These are phyloP conservation scores for Ranitomeya variabilis DNA, from an alignment of 2,113 vertebrate genomes.

Conservation along the genomic window DNA sequence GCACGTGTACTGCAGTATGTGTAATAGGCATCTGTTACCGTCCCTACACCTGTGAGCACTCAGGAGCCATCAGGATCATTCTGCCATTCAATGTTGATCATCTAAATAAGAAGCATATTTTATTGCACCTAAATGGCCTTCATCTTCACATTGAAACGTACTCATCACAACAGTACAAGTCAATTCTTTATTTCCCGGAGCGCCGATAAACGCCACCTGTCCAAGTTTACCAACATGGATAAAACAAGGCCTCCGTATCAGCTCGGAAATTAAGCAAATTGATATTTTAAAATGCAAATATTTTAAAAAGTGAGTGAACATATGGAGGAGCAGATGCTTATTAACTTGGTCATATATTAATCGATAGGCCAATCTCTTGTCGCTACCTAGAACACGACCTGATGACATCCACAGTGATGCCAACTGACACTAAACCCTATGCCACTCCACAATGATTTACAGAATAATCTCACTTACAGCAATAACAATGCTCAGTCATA, in stretches of 20 bases:
- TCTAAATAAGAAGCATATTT: conserved; percentile 37
- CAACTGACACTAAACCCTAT: conserved; percentile 2
- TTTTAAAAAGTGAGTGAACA: conserved; percentile 54
- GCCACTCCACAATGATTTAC: conserved; percentile 34
- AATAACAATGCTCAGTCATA: background rate
- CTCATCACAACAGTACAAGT: conserved; percentile 14
- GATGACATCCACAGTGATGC: conserved; percentile 17
- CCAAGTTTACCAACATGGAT: conserved; percentile 40
- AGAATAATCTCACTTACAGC: conserved; percentile 1
- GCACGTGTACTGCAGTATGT: background rate
- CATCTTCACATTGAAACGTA: conserved; percentile 31
- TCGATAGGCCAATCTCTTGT: conserved; percentile 14
- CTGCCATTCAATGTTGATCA: background rate
- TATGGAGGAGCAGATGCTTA: conserved; percentile 58
- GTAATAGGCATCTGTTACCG: conserved; percentile 26
- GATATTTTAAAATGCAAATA: conserved; percentile 58
- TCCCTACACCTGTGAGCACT: conserved; percentile 21
- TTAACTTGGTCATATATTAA: conserved; percentile 42
- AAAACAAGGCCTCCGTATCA: conserved; percentile 26
- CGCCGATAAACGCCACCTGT: conserved; percentile 51
- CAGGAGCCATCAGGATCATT: background rate
- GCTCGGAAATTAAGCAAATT: conserved; percentile 50
- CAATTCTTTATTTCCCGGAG: conserved; percentile 21
- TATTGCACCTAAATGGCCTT: conserved; percentile 45
- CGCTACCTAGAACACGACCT: conserved; percentile 14